phyloP scores from a whole-genome alignment of 2,113 vertebrate genomes.

The Chionodraco myersi region DNA sequence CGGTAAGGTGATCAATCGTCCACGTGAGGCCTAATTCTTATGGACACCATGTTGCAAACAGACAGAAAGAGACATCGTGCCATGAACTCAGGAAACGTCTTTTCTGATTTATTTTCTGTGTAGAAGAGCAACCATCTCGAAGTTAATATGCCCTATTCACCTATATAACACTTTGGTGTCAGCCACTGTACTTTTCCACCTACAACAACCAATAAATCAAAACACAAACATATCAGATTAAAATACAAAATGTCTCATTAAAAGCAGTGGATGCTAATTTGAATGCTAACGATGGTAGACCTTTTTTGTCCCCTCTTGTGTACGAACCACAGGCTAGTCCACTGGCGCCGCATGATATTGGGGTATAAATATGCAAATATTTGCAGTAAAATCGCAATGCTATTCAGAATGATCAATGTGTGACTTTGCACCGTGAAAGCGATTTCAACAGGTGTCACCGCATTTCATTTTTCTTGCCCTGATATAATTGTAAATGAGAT shows the following conservation, averaged over 20 bases:
- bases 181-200: not conserved
- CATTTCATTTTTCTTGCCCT: slow-evolving; percentile 28
- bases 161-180: not conserved
- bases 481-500: slow-evolving; percentile 59
- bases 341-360: not conserved
- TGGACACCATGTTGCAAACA: not conserved
- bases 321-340: not conserved
- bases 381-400: not conserved
- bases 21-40: not conserved
- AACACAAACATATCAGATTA: slow-evolving; percentile 6
- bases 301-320: not conserved
- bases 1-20: not conserved
- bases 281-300: not conserved
- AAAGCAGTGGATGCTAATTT: not conserved
- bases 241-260: slow-evolving; percentile 6
- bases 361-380: not conserved
- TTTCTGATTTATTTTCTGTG: not conserved
- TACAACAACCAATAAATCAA: not conserved
- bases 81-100: not conserved
- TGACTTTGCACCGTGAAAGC: not conserved
- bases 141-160: not conserved
- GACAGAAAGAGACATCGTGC: not conserved
- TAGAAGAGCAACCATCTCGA: not conserved
- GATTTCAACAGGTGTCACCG: slow-evolving; percentile 31
- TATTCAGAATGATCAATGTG: not conserved